phyloP scores from a whole-genome alignment of 2,797 vertebrate species.

The Pipistrellus pygmaeus region DNA sequence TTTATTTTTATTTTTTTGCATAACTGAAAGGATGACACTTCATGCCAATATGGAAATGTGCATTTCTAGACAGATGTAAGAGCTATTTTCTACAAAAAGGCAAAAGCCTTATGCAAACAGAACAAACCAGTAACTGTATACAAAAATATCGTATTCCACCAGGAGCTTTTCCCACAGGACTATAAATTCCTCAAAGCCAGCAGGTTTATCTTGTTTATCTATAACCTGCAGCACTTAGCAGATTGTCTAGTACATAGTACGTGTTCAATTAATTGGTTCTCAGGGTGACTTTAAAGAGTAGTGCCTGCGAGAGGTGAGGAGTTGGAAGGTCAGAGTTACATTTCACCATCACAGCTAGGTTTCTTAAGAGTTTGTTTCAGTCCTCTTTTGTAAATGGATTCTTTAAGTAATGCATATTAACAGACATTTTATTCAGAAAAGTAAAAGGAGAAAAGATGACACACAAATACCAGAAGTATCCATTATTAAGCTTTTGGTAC shows the following conservation, averaged over 20 bases:
- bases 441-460: slow-evolving; percentile 17
- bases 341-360: not conserved
- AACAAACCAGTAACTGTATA: slow-evolving; percentile 8
- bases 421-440: slow-evolving; percentile 8
- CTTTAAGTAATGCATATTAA: not conserved
- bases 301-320: not conserved
- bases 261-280: not conserved
- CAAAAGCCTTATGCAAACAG: slow-evolving; percentile 55
- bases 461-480: not conserved
- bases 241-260: not conserved
- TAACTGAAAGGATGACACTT: slow-evolving; percentile 55
- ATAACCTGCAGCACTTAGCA: not conserved
- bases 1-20: slow-evolving; percentile 37
- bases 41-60: slow-evolving; percentile 28
- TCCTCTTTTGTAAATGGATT: not conserved
- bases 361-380: slow-evolving; percentile 32
- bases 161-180: slow-evolving; percentile 13
- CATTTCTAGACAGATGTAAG: slow-evolving; percentile 53
- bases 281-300: not conserved
- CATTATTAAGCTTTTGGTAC: not conserved
- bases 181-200: not conserved
- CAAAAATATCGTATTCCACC: not conserved
- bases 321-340: not conserved
- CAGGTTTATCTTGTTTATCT: slow-evolving; percentile 16
- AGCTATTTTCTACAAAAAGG: slow-evolving; percentile 67